Conservation (phyloP, 2,797 vertebrate species). For the Phrynocephalus forsythii region DNA sequence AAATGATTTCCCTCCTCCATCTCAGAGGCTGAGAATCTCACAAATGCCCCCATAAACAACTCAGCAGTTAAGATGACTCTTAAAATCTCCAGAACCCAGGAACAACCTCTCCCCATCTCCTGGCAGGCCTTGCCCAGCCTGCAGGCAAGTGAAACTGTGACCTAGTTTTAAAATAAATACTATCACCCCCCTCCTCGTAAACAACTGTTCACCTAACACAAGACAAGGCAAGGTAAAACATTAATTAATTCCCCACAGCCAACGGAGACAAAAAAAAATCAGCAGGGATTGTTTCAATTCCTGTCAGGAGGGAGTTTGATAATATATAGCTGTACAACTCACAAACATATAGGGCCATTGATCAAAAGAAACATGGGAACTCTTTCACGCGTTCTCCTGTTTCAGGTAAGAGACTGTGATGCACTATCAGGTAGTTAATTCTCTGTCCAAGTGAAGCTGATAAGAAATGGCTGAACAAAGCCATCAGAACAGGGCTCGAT, state of each 20-base stretch:
- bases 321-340: accelerated
- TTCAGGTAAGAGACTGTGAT: not conserved
- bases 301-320: not conserved
- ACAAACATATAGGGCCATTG: not conserved
- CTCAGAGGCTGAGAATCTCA: not conserved
- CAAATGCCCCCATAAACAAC: not conserved
- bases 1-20: too few species aligned
- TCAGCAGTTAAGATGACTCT: not conserved
- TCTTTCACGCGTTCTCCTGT: not conserved
- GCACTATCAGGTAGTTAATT: slow-evolving; percentile 1
- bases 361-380: not conserved
- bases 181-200: not conserved
- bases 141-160: not conserved
- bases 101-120: not conserved
- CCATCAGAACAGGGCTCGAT: not conserved
- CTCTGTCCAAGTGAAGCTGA: not conserved
- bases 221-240: not conserved
- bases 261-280: slow-evolving; percentile 11
- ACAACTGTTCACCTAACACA: not conserved
- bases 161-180: not conserved
- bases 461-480: not conserved
- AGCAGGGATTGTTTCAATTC: slow-evolving; percentile 9
- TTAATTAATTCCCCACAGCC: not conserved
- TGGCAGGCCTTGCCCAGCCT: not conserved
- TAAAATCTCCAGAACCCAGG: not conserved